These are phyloP conservation scores for Peromyscus leucopus DNA, from an alignment of 2,113 vertebrate species.

Conservation along the genomic window DNA sequence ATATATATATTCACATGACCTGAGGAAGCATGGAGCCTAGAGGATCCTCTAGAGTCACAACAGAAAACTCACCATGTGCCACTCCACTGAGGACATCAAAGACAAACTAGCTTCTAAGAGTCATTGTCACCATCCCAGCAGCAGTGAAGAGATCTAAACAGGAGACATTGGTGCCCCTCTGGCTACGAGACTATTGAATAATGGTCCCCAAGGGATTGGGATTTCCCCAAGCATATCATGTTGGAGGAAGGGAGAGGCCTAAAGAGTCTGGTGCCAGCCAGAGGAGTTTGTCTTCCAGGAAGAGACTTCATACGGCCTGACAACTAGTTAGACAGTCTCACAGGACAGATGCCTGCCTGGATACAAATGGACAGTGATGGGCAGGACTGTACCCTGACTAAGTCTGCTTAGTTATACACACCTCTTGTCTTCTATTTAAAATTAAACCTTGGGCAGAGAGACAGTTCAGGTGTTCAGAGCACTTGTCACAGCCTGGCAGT, in stretches of 20 bases:
- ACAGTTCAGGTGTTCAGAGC: not conserved
- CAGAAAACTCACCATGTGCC: not conserved
- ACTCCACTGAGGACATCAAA: not conserved
- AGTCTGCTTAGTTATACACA: not conserved
- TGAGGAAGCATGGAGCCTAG: not conserved
- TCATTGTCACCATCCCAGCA: not conserved
- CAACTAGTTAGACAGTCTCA: not conserved
- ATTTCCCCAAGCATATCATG: not conserved
- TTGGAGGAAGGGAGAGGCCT: too few relatives aligned
- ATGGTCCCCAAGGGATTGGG: not conserved
- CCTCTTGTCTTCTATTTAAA: not conserved
- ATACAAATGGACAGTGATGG: not conserved
- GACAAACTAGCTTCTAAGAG: not conserved
- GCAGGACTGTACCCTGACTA: too few relatives aligned
- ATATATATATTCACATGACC: not conserved
- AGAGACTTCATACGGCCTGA: not conserved
- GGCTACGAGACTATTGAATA: not conserved
- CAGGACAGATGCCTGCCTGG: not conserved
- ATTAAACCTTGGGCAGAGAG: not conserved
- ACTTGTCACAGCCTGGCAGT: not conserved
- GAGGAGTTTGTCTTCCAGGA: not conserved
- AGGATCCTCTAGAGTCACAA: not conserved
- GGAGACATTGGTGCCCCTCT: not conserved
- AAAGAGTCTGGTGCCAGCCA: not conserved
- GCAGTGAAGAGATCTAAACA: not conserved